These are phyloP conservation scores for Candoia aspera DNA, from an alignment of 2,113 vertebrate species.

Conservation along the genomic window DNA sequence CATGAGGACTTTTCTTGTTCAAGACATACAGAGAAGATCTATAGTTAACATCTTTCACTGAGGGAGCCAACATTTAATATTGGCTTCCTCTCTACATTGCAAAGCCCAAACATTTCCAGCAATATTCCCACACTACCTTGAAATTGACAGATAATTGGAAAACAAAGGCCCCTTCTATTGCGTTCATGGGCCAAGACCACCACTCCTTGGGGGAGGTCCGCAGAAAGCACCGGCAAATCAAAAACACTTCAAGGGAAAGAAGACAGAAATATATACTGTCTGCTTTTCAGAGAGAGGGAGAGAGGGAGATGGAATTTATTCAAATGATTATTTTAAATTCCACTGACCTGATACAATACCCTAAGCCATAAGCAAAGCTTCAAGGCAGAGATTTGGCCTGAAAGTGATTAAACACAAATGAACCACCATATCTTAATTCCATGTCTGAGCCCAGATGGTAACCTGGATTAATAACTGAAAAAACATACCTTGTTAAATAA, in stretches of 20 bases:
- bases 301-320: background rate
- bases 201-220: background rate
- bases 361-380: background rate
- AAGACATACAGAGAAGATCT: background rate
- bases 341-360: background rate
- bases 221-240: background rate
- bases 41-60: background rate
- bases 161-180: slow-evolving; percentile 18
- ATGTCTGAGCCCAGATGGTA: background rate
- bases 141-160: slow-evolving; percentile 27
- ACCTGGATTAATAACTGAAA: background rate
- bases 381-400: background rate
- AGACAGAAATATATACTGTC: background rate
- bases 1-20: background rate
- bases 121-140: slow-evolving; percentile 32
- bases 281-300: background rate
- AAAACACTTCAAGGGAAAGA: background rate
- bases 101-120: background rate
- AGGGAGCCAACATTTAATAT: background rate
- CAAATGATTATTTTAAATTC: background rate
- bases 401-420: background rate
- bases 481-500: background rate
- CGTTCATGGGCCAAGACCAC: background rate
- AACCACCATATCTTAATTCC: background rate
- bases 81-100: slow-evolving; percentile 15